These are phyloP conservation scores for Hemicrepidius hirtus DNA, from an alignment of 2,888 invertebrate species.

Conservation along the genomic window DNA sequence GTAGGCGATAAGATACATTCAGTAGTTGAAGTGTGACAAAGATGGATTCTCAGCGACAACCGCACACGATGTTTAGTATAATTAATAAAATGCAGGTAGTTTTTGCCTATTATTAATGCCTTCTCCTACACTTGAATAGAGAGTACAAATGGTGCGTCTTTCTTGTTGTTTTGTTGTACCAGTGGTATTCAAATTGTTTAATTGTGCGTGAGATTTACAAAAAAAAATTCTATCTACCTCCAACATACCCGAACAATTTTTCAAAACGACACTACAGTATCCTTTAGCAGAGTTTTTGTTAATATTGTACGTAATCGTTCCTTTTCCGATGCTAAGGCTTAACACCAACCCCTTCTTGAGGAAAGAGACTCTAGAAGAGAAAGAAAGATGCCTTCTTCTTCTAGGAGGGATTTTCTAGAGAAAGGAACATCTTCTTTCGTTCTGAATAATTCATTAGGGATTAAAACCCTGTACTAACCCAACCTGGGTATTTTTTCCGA, in stretches of 20 bases:
- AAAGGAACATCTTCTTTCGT: too few species aligned
- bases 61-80: slow-evolving; percentile 63
- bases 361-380: too few species aligned
- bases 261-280: too few species aligned
- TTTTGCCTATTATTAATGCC: slow-evolving; percentile 65
- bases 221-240: not conserved
- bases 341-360: too few species aligned
- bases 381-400: too few species aligned
- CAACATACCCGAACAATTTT: not conserved
- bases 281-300: too few species aligned
- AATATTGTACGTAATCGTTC: too few species aligned
- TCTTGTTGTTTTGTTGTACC: slow-evolving; percentile 29
- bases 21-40: slow-evolving; percentile 63
- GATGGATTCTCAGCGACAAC: slow-evolving; percentile 63
- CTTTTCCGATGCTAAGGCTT: too few species aligned
- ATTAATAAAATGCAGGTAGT: slow-evolving; percentile 67
- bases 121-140: slow-evolving; percentile 50
- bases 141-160: slow-evolving; percentile 43
- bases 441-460: too few species aligned
- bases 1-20: slow-evolving; percentile 61
- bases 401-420: too few species aligned
- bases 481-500: too few species aligned
- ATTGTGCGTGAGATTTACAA: not conserved
- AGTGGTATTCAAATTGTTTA: slow-evolving; percentile 1
- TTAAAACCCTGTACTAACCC: too few species aligned